Percentiles rank a stretch among this genome's conserved stretches.
Conservation (phyloP, 2,888 invertebrate genomes). For the Parapristionchus giblindavisi region DNA sequence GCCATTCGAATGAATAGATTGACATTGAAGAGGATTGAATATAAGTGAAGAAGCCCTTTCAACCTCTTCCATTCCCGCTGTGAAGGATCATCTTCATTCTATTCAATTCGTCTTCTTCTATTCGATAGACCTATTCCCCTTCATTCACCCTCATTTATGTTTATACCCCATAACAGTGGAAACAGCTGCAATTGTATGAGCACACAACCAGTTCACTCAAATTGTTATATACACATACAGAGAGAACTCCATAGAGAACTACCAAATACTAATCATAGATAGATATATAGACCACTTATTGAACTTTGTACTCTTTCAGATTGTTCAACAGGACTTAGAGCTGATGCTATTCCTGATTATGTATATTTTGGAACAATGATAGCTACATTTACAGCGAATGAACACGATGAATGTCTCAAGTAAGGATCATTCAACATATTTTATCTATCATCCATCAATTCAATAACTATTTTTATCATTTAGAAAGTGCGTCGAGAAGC, state of each 20-base stretch:
- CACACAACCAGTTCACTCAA: too few relatives aligned
- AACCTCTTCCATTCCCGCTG: too few relatives aligned
- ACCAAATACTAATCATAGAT: not conserved
- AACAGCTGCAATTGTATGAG: too few relatives aligned
- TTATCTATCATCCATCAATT: not conserved
- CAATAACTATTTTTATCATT: not conserved
- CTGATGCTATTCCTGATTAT: slow-evolving; percentile 68
- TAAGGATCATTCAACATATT: not conserved
- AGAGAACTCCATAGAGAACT: not conserved
- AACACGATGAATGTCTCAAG: slow-evolving; percentile 38
- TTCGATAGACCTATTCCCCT: too few relatives aligned
- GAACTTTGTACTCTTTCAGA: slow-evolving; percentile 45
- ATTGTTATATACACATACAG: not conserved
- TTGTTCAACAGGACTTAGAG: slow-evolving; percentile 65
- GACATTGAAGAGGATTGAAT: too few relatives aligned
- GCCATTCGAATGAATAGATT: too few relatives aligned
- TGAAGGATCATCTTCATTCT: too few relatives aligned
- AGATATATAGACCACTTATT: too few relatives aligned
- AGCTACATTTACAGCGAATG: slow-evolving; percentile 61
- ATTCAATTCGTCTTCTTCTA: too few relatives aligned
- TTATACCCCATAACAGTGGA: too few relatives aligned
- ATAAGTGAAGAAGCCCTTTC: too few relatives aligned
- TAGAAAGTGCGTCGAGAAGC: slow-evolving; percentile 56
- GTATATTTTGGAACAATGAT: slow-evolving; percentile 69
- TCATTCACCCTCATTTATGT: too few relatives aligned